phyloP scores from a whole-genome alignment of 2,888 invertebrate species.

The Caenorhabditis macrosperma region DNA sequence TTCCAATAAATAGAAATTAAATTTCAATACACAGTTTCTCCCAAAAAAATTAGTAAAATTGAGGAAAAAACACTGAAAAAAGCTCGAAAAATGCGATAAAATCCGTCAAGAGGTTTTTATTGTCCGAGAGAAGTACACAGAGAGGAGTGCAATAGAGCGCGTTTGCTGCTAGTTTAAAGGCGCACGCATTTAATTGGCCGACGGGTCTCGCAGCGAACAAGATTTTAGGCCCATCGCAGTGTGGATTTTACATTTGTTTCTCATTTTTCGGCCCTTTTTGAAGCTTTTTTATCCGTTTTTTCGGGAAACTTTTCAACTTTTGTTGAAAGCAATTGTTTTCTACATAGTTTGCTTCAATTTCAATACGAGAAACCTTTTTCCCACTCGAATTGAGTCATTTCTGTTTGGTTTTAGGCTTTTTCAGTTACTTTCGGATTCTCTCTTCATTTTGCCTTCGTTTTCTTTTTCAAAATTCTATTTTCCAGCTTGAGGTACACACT shows the following conservation, averaged over 20 bases:
- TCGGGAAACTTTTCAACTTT: neutral
- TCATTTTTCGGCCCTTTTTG: constrained; percentile 21
- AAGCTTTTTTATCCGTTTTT: neutral
- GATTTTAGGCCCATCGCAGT: constrained; percentile 18
- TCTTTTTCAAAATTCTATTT: neutral
- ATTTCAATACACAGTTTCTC: neutral
- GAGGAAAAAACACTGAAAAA: neutral
- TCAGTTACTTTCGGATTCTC: neutral
- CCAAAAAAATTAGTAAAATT: too few species aligned
- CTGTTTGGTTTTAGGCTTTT: too few species aligned
- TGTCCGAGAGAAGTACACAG: constrained; percentile 27
- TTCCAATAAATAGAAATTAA: too few species aligned
- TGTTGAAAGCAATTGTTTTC: too few species aligned
- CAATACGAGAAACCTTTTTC: too few species aligned
- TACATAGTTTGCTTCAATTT: too few species aligned
- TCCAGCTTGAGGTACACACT: constrained; percentile 62
- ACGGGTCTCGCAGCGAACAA: constrained; percentile 34
- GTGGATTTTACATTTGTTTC: constrained; percentile 12
- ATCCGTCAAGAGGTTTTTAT: neutral
- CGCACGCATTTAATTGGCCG: constrained; percentile 20
- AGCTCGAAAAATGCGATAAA: neutral
- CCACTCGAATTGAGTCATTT: too few species aligned
- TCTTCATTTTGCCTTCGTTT: constrained; percentile 1
- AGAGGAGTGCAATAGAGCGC: constrained; percentile 28
- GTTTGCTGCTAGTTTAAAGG: constrained; percentile 42